These are phyloP conservation scores for Trissoscelio sp. DNA, from an alignment of 2,888 invertebrate genomes.

Conservation along the genomic window DNA sequence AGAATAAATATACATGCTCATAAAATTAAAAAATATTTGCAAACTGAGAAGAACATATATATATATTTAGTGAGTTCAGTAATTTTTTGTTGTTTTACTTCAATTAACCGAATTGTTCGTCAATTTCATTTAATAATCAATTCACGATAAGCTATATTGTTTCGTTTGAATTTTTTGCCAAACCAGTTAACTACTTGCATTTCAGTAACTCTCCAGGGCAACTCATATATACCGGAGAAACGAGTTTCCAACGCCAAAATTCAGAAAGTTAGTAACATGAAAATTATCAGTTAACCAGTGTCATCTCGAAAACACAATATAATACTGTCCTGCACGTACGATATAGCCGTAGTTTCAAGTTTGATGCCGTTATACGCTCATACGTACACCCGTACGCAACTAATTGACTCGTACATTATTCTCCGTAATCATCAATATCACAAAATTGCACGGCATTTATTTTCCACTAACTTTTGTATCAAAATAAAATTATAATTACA, in stretches of 20 bases:
- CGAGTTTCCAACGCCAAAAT: constrained; percentile 22
- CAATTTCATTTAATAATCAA: background rate
- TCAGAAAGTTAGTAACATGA: constrained; percentile 10
- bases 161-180: background rate
- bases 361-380: constrained; percentile 17
- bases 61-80: no score
- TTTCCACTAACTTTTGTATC: constrained; percentile 11
- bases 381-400: background rate
- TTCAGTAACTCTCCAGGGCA: constrained; percentile 6
- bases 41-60: no score
- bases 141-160: background rate
- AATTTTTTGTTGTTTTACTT: no score
- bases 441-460: constrained; percentile 13
- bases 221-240: background rate
- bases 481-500: constrained; percentile 5
- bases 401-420: constrained; percentile 46
- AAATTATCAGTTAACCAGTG: constrained; percentile 10
- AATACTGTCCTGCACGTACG: background rate
- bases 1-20: no score
- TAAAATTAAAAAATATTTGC: no score
- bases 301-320: constrained; percentile 18
- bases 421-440: constrained; percentile 28
- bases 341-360: constrained; percentile 21
- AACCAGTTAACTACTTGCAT: background rate
- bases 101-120: no score